Conservation (phyloP, 1,140 invertebrate species). For the Sweltsa coloradensis region DNA sequence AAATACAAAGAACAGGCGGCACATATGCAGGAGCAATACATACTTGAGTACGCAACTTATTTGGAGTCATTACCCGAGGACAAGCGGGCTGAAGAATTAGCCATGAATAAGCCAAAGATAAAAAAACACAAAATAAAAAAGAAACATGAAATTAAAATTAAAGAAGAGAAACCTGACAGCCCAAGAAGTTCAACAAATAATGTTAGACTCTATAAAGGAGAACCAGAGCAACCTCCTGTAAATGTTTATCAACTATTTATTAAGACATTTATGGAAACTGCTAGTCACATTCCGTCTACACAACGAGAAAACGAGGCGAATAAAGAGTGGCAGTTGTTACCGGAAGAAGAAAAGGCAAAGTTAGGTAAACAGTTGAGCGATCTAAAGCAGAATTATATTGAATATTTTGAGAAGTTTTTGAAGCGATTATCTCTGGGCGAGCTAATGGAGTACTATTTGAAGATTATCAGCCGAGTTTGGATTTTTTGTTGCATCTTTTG, state of each 20-base stretch:
- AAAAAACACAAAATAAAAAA: too few relatives aligned
- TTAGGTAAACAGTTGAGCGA: slow-evolving; percentile 26
- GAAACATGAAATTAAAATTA: too few relatives aligned
- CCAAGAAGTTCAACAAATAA: too few relatives aligned
- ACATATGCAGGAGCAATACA: slow-evolving; percentile 30
- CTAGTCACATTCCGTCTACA: slow-evolving; percentile 18
- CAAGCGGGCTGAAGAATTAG: slow-evolving; percentile 28
- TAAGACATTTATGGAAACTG: slow-evolving; percentile 22
- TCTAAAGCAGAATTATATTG: slow-evolving; percentile 28
- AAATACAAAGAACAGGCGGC: slow-evolving; percentile 26
- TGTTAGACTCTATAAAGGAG: slow-evolving; percentile 24
- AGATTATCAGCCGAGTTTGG: slow-evolving; percentile 12
- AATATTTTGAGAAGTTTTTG: slow-evolving; percentile 31
- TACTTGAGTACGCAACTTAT: slow-evolving; percentile 32
- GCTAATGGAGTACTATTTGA: slow-evolving; percentile 23
- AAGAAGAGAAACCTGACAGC: too few relatives aligned
- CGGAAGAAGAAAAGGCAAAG: slow-evolving; percentile 24
- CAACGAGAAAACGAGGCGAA: slow-evolving; percentile 22
- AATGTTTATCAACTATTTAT: slow-evolving; percentile 29
- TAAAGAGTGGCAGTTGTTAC: slow-evolving; percentile 27
- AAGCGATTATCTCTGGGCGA: slow-evolving; percentile 26
- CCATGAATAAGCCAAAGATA: slow-evolving; percentile 24
- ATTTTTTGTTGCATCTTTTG: too few relatives aligned
- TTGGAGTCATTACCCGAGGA: slow-evolving; percentile 32
- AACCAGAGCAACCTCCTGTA: slow-evolving; percentile 31